These are phyloP conservation scores for Morpho deidamia DNA, from an alignment of 2,888 invertebrate genomes.

Conservation along the genomic window DNA sequence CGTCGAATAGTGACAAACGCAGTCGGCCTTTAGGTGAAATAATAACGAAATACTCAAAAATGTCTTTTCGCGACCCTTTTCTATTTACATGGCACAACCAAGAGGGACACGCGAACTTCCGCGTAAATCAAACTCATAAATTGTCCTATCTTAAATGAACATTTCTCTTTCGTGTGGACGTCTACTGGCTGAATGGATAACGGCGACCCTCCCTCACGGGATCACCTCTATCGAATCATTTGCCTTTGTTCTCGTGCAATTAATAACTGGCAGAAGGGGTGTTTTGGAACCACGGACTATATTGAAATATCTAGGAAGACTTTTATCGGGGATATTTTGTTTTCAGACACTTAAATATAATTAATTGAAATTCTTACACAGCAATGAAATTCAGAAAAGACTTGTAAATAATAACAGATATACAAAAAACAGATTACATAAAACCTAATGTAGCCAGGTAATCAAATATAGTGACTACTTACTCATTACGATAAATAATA, in stretches of 20 bases:
- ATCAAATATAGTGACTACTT: slow-evolving; percentile 3
- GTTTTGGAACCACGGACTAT: slow-evolving; percentile 65
- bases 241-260: slow-evolving; percentile 77
- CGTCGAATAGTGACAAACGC: background rate
- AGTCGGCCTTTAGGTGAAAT: background rate
- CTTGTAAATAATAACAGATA: no score
- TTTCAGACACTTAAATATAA: no score
- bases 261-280: slow-evolving; percentile 72
- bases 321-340: slow-evolving; percentile 8
- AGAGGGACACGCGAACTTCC: slow-evolving; percentile 44
- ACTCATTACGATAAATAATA: slow-evolving; percentile 17
- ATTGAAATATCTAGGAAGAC: slow-evolving; percentile 58
- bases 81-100: slow-evolving; percentile 53
- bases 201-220: slow-evolving; percentile 69
- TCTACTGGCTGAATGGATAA: slow-evolving; percentile 74
- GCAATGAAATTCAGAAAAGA: no score
- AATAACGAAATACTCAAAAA: slow-evolving; percentile 1
- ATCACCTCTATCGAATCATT: slow-evolving; percentile 76
- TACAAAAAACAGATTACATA: no score
- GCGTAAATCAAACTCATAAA: slow-evolving; percentile 77
- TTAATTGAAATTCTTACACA: no score
- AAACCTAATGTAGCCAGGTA: background rate
- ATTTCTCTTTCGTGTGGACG: slow-evolving; percentile 73
- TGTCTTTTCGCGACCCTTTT: slow-evolving; percentile 56
- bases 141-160: slow-evolving; percentile 76